Base-by-base conservation (phyloP, 2,797 vertebrate genomes). In the Antennarius maculatus region DNA sequence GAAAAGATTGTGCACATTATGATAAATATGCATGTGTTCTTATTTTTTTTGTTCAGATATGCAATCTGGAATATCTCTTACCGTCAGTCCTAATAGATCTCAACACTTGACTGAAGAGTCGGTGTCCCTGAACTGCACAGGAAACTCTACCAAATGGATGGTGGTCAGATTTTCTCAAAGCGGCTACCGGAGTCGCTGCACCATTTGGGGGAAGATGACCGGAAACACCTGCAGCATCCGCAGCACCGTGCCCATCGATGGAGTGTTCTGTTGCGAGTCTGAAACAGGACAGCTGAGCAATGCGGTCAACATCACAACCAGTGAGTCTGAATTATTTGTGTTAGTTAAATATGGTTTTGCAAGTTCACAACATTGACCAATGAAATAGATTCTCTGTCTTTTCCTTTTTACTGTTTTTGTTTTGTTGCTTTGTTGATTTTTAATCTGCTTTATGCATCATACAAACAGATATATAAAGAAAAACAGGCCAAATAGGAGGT, bases 211-310 rank as follows among this genome's bases (percentile, higher is more conserved):
- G 8, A 46, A 6, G 39, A 43, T 34, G 57, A 47, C 29, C 45
- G 70, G 66, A 66, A 49, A 46, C 29, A 58, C 39, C 18, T 82
- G 78, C 47, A 46, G 0, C 23, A 57, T 69, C 0, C 0, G 1
- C 0, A 1, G 2, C 2, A 6, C 0, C 0, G 0, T 0, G 0
- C 1, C 1, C 18, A n/a, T 42, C 13, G 41, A 64, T 71, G 71
- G 57, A 47, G 76, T 82, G 34, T 85, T 65, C 70, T 89, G 80
- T 82, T 89, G 87, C 70, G 77, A 85, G 70, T 84, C 72, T 67
- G 72, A 43, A 56, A 68, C 74, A n/a, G 82, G 76, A 66, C 39
- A 61, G 46, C 68, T 69, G 65, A 81, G 74, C 17, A 71, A 58
- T 7, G 60, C 79, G 39, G 66, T 82, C 72, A 84, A 79, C 77